A percentile compares a stretch with the other conserved stretches of the same genome.
phyloP scores from a whole-genome alignment of 2,888 invertebrate genomes.

The Dryobota labecula region DNA sequence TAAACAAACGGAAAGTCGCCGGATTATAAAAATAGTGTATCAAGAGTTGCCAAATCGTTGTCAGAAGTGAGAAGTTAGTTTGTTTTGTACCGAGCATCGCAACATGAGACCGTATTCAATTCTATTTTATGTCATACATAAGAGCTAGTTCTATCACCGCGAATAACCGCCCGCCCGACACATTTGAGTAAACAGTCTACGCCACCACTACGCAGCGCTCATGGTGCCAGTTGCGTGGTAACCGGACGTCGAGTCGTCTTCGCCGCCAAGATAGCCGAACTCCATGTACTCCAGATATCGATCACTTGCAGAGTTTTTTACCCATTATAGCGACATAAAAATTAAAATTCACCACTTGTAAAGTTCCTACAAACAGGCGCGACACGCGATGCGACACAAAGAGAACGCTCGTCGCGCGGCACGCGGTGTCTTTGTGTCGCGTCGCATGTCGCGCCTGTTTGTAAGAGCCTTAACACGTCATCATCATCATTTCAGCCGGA shows the following conservation, averaged over 20 bases:
- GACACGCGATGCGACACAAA: too few relatives aligned
- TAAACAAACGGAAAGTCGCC: conserved; percentile 51
- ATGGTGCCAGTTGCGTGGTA: neutral
- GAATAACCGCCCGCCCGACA: neutral
- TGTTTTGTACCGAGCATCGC: conserved; percentile 17
- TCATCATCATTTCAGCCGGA: too few relatives aligned
- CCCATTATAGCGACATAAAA: too few relatives aligned
- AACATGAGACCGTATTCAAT: conserved; percentile 1
- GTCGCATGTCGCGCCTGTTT: too few relatives aligned
- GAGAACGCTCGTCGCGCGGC: too few relatives aligned
- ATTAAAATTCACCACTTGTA: too few relatives aligned
- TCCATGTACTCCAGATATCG: neutral
- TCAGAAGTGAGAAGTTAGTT: conserved; percentile 19
- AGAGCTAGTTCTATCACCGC: neutral
- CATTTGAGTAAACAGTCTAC: conserved; percentile 10
- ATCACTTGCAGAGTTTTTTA: neutral
- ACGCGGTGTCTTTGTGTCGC: too few relatives aligned
- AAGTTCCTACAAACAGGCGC: too few relatives aligned
- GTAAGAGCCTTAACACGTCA: too few relatives aligned
- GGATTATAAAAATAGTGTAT: conserved; percentile 60
- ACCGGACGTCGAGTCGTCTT: neutral
- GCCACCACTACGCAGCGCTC: neutral
- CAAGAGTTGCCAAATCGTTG: conserved; percentile 58
- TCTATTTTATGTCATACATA: neutral
- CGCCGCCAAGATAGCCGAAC: neutral